Percentiles rank a stretch among this genome's conserved stretches.
phyloP scores from a whole-genome alignment of 2,888 invertebrate genomes.

The Eulithis testata region DNA sequence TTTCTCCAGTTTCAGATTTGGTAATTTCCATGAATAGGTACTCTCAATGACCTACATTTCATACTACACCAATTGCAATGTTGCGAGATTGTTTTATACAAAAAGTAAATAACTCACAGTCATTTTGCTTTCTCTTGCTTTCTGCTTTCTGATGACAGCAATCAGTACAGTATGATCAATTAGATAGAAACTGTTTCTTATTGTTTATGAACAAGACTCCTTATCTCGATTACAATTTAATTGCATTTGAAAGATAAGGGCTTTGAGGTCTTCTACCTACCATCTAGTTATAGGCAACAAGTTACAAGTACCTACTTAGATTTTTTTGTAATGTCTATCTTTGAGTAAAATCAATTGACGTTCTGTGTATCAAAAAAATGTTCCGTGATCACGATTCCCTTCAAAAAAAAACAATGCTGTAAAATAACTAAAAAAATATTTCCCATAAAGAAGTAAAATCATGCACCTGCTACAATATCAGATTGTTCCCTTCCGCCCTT shows the following conservation, averaged over 20 bases:
- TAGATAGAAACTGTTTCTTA: constrained; percentile 7
- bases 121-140: constrained; percentile 27
- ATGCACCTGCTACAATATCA: constrained; percentile 53
- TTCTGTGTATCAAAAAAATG: too few species aligned
- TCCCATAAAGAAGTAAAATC: constrained; percentile 12
- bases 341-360: too few species aligned
- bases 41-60: too few species aligned
- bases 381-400: too few species aligned
- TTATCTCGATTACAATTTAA: constrained; percentile 5
- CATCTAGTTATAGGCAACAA: not conserved
- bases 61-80: constrained; percentile 12
- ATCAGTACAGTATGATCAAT: constrained; percentile 12
- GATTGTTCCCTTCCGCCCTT: constrained; percentile 62
- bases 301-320: too few species aligned
- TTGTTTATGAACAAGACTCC: constrained; percentile 3
- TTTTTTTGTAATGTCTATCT: too few species aligned
- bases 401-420: too few species aligned
- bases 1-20: too few species aligned
- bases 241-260: constrained; percentile 2
- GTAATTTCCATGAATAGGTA: too few species aligned
- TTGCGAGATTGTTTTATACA: constrained; percentile 10
- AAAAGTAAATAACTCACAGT: constrained; percentile 17
- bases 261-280: not conserved
- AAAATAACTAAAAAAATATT: not conserved
- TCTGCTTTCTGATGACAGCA: constrained; percentile 29